phyloP scores from a whole-genome alignment of 1,140 invertebrate species.

The Zaprionus inermis region DNA sequence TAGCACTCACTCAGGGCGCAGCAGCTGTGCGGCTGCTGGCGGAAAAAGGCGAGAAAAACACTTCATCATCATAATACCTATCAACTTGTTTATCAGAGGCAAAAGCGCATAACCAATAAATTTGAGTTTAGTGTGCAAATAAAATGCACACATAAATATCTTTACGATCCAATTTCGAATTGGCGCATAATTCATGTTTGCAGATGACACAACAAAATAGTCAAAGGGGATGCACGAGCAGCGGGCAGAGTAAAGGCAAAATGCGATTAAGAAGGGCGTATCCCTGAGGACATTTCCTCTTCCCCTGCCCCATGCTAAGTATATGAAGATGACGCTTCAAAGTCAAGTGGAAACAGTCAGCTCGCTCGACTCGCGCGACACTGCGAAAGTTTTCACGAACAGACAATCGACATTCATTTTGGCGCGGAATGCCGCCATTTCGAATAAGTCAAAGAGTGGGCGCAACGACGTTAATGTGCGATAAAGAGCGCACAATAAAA shows the following conservation, averaged over 20 bases:
- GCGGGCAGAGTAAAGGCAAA: not conserved
- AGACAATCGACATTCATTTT: slow-evolving; percentile 48
- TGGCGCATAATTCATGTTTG: slow-evolving; percentile 42
- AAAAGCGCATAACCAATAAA: slow-evolving; percentile 37
- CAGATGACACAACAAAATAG: slow-evolving; percentile 43
- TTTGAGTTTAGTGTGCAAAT: slow-evolving; percentile 46
- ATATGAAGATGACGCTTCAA: slow-evolving; percentile 27
- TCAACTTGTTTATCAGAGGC: slow-evolving; percentile 38
- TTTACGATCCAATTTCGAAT: slow-evolving; percentile 45
- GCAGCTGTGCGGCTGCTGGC: slow-evolving; percentile 3
- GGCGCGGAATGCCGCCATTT: slow-evolving; percentile 37
- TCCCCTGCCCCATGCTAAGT: not conserved
- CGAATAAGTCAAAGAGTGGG: slow-evolving; percentile 32
- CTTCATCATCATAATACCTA: slow-evolving; percentile 37
- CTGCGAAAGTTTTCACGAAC: slow-evolving; percentile 44
- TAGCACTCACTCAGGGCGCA: not conserved
- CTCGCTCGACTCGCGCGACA: not conserved
- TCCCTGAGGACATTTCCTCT: not conserved
- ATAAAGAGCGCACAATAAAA: slow-evolving; percentile 35
- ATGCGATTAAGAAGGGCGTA: slow-evolving; percentile 15
- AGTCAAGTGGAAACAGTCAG: slow-evolving; percentile 27
- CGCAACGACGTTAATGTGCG: slow-evolving; percentile 30
- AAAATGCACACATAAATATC: slow-evolving; percentile 47
- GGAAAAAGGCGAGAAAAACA: slow-evolving; percentile 3
- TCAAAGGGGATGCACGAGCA: slow-evolving; percentile 6